Evolutionary conservation across 2,888 invertebrate species (phyloP), one percentile per base, ranked within the genome.

Genomic region (Bombyx huttoni): DNA sequence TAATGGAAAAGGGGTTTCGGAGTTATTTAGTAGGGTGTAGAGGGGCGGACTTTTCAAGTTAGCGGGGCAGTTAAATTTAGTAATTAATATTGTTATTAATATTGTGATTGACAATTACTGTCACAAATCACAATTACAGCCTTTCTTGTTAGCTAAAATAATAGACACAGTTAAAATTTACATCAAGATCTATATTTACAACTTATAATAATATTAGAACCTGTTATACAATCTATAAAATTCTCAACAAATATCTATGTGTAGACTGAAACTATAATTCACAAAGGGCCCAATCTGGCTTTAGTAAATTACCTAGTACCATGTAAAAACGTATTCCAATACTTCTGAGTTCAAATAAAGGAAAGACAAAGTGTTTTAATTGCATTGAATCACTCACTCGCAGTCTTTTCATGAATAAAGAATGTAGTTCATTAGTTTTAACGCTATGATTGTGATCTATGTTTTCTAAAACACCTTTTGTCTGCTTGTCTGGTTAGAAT

Each of bases 391-490:
- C 24, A 24, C 24, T 24, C 24, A 24, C 24, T 24, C 24, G 24
- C 24, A 24, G 24, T 24, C 24, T 24, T 24, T 24, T 24, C 24
- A 24, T 3, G 24, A 10, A 50, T 14, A 49, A 13, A 52, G 50
- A 53, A 49, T 51, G 63, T 63, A 64, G 63, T 70, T 62, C 57
- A 52, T 49, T 34, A 45, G 24, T 40, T 49, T 57, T 47, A 62
- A 34, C 63, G 81, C 80, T 87, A 89, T 67, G 88, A 88, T 60
- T 89, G 87, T 64, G 94, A 94, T 57, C 97, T 95, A 64, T 96
- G 94, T 81, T 98, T 98, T 75, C 98, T 96, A 73, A 96, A 95
- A 70, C 96, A 95, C 58, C 98, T 89, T 82, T 98, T 98, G 73
- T 96, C 97, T 60, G 96, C 94, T 85, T 97, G 96, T 63, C 97